phyloP scores from a whole-genome alignment of 2,797 vertebrate species.

The Microctenopoma stevenorrisi region DNA sequence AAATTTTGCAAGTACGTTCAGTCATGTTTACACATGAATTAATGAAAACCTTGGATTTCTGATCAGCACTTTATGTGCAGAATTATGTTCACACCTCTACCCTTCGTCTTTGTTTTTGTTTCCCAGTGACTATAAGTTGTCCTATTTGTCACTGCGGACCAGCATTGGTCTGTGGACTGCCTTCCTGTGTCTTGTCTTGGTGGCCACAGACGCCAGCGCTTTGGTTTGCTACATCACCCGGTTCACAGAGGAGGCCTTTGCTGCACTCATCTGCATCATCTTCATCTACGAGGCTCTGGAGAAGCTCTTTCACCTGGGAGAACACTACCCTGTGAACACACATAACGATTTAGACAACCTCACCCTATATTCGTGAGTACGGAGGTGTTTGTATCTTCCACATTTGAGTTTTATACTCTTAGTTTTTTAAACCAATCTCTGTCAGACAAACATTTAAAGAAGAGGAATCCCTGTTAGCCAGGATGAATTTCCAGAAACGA shows the following conservation, averaged over 20 bases:
- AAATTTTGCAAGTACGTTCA: constrained; percentile 87
- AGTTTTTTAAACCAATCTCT: neutral
- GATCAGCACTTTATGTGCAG: no score
- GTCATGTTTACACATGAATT: neutral
- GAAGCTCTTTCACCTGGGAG: constrained; percentile 93
- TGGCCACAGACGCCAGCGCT: constrained; percentile 96
- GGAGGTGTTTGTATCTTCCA: neutral
- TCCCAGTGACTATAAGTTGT: constrained; percentile 90
- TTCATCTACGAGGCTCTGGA: constrained; percentile 98
- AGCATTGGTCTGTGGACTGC: constrained; percentile 96
- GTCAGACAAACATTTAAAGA: neutral
- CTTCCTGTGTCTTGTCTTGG: constrained; percentile 92
- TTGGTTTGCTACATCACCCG: constrained; percentile 97
- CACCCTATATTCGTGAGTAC: constrained; percentile 91
- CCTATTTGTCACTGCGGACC: constrained; percentile 93
- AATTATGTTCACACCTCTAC: neutral
- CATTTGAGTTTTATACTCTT: neutral
- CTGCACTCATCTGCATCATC: constrained; percentile 97
- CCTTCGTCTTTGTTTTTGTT: constrained; percentile 40
- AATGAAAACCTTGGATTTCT: no score
- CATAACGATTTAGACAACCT: constrained; percentile 89
- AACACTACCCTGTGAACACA: constrained; percentile 91
- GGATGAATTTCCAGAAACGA: neutral
- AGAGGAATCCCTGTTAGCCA: no score
- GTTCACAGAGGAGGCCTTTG: constrained; percentile 97